Evolutionary conservation across 2,113 vertebrate species (phyloP).

Genomic region (Campylomormyrus numenius): DNA sequence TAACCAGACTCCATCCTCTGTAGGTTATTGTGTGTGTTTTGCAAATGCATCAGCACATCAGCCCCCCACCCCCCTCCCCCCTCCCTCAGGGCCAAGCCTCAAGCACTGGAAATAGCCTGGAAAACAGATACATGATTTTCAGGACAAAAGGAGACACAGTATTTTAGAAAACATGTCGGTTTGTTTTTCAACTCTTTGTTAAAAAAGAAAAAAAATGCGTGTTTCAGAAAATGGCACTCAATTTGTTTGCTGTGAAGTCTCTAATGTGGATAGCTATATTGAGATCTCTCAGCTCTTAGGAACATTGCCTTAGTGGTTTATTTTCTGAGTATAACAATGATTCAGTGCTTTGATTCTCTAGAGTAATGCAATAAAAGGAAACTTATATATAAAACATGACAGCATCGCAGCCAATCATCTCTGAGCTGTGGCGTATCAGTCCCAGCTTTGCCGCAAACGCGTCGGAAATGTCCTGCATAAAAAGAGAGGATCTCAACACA

Average conservation of each 20-base stretch:
- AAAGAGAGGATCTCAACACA: background rate
- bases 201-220: background rate
- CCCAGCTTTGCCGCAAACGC: background rate
- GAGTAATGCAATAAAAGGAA: background rate
- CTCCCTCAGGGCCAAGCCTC: background rate
- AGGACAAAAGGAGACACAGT: background rate
- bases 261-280: background rate
- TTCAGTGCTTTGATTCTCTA: background rate
- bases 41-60: slow-evolving; percentile 1
- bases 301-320: background rate
- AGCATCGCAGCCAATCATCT: background rate
- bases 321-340: background rate
- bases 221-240: slow-evolving; percentile 4
- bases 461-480: background rate
- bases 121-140: background rate
- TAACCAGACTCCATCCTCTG: background rate
- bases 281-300: background rate
- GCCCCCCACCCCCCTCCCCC: background rate
- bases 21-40: background rate
- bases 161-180: background rate
- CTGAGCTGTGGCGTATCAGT: background rate
- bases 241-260: background rate
- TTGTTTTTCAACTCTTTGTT: background rate
- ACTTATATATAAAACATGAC: too few relatives aligned
- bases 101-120: background rate